Evolutionary conservation across 2,888 invertebrate genomes (phyloP), one percentile per base, ranked within the genome.

Genomic region (Dorcus hopei): DNA sequence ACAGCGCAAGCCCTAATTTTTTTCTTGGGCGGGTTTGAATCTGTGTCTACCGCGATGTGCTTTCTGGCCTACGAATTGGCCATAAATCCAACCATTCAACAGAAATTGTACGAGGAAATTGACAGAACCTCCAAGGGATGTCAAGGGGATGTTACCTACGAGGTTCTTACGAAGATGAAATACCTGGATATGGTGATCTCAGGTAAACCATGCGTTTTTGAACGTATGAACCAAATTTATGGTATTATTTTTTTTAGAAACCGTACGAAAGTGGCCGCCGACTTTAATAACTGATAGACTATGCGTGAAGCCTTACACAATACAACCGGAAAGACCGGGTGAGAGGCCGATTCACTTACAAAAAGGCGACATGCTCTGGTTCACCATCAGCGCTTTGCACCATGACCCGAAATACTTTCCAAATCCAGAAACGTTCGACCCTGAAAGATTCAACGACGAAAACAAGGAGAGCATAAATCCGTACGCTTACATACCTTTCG

Each of bases 161-260:
- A 81, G 38, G 76, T 77, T 0, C 72, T 87, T 0, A 77, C 80
- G 57, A 78, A 77, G 33, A 80, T 87, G 83, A 79, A 79, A 19
- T 87, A 86, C 59, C 70, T 87, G 77, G 86, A 86, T 55, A 84
- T 84, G 84, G 83, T 86, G 0, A 70, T 85, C 0, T 82, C 83
- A 67, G 81, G 81, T 81, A 33, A 6, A 33, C 26, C 6, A 33
- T 33, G 26, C 26, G 26, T 7, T 7, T 7, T 33, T 33, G 26
- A 33, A 33, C 3, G 3, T 33, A 33, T 7, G 3, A 7, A 33
- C 6, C 1, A 33, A 33, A 6, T 5, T 2, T 33, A 3, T 7
- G 7, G 26, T 6, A 4, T 33, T 33, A n/a, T 33, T 33, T 33
- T 6, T 5, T 33, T 33, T 33, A 33, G 72, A 72, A 63, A 63